Conservation (phyloP, 2,113 vertebrate species). For the Empidonax alnorum region DNA sequence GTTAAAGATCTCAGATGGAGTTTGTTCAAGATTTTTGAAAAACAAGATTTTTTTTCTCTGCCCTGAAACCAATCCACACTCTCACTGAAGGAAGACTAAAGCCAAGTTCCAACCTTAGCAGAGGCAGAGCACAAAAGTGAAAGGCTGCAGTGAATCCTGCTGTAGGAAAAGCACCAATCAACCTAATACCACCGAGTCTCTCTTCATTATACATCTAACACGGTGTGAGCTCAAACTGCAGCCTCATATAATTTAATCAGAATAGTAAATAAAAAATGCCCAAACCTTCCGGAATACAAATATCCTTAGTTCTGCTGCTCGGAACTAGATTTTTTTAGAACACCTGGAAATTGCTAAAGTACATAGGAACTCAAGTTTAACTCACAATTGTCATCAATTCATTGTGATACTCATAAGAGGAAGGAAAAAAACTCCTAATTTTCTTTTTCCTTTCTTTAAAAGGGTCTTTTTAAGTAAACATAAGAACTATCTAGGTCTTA, state of each 20-base stretch:
- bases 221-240: neutral
- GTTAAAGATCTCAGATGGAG: neutral
- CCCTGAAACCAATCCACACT: neutral
- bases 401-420: neutral
- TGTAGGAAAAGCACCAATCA: neutral
- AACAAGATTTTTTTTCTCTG: neutral
- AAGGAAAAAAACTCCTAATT: neutral
- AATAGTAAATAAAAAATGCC: neutral
- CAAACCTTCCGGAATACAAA: neutral
- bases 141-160: neutral
- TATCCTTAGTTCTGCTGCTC: neutral
- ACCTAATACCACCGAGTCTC: neutral
- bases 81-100: neutral
- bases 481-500: neutral
- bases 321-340: neutral
- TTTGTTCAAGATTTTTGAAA: neutral
- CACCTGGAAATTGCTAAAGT: neutral
- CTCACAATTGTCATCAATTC: neutral
- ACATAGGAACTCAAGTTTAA: neutral
- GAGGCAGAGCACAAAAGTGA: neutral
- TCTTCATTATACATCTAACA: neutral
- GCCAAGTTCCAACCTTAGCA: neutral
- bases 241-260: neutral
- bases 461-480: neutral
- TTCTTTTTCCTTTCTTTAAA: neutral